phyloP scores from a whole-genome alignment of 2,888 invertebrate genomes.

The Amiota minor region DNA sequence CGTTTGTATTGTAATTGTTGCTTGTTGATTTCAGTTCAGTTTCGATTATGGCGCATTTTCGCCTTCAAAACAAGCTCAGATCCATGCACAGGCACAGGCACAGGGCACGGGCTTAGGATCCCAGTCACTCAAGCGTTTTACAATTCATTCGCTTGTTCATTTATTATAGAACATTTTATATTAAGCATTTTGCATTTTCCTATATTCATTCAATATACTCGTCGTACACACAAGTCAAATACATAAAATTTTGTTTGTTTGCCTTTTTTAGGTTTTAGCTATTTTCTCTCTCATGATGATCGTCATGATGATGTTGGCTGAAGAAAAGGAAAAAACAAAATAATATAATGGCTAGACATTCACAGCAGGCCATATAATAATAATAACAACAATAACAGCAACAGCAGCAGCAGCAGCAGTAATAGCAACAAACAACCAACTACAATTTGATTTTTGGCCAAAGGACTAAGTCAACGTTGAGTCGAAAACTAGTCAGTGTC shows the following conservation, averaged over 20 bases:
- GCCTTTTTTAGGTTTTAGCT: too few species aligned
- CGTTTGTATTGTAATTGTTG: slow-evolving; percentile 55
- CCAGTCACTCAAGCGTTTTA: too few species aligned
- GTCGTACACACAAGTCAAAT: too few species aligned
- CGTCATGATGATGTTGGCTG: too few species aligned
- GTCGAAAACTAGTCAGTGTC: not conserved
- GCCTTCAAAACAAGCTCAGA: too few species aligned
- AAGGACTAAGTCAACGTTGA: slow-evolving; percentile 20
- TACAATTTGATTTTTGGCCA: slow-evolving; percentile 17
- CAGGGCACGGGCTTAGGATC: too few species aligned
- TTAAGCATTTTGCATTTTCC: slow-evolving; percentile 17
- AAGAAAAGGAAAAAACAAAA: slow-evolving; percentile 4
- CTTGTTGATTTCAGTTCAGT: slow-evolving; percentile 58
- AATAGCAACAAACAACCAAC: slow-evolving; percentile 4
- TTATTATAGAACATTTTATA: slow-evolving; percentile 16
- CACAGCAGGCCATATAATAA: slow-evolving; percentile 27
- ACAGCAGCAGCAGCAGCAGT: slow-evolving; percentile 26
- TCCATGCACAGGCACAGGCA: too few species aligned
- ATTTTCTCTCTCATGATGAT: too few species aligned
- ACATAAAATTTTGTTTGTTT: too few species aligned
- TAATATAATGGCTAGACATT: slow-evolving; percentile 43
- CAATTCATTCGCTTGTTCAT: not conserved
- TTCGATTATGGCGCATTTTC: slow-evolving; percentile 29
- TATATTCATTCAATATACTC: slow-evolving; percentile 16
- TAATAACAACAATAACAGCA: slow-evolving; percentile 16